These are phyloP conservation scores for Drosophila phalerata DNA, from an alignment of 2,888 invertebrate species.

Conservation along the genomic window DNA sequence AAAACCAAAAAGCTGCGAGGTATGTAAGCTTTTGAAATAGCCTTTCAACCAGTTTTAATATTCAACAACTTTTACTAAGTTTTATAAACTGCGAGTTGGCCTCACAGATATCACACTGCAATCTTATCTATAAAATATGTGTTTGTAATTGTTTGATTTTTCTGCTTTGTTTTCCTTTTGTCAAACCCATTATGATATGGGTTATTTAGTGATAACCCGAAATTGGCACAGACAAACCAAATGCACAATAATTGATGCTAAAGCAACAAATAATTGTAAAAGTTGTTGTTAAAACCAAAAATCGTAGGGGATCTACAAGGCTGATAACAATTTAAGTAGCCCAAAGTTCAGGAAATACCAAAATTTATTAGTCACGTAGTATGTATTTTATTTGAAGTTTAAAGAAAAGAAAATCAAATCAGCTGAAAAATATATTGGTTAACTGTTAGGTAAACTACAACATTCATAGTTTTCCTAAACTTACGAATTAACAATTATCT, in stretches of 20 bases:
- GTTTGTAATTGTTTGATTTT: conserved; percentile 33
- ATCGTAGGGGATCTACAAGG: conserved; percentile 46
- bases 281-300: background rate
- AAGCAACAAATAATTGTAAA: conserved; percentile 13
- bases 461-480: too few species aligned
- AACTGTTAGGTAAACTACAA: too few species aligned
- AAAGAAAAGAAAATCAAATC: too few species aligned
- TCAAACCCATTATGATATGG: conserved; percentile 38
- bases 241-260: conserved; percentile 60
- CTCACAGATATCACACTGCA: conserved; percentile 24
- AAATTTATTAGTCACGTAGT: conserved; percentile 45
- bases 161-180: conserved; percentile 24
- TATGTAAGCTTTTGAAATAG: conserved; percentile 47
- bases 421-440: too few species aligned
- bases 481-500: too few species aligned
- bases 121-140: conserved; percentile 57
- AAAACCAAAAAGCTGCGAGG: conserved; percentile 83
- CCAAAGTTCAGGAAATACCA: conserved; percentile 61
- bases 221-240: conserved; percentile 40
- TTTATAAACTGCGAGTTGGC: conserved; percentile 1
- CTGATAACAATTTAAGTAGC: conserved; percentile 18
- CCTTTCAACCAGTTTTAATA: background rate
- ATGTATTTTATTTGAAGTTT: background rate
- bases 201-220: conserved; percentile 59
- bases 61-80: background rate